Base-by-base conservation (phyloP, 2,797 vertebrate genomes). In the Prunella strophiata region DNA sequence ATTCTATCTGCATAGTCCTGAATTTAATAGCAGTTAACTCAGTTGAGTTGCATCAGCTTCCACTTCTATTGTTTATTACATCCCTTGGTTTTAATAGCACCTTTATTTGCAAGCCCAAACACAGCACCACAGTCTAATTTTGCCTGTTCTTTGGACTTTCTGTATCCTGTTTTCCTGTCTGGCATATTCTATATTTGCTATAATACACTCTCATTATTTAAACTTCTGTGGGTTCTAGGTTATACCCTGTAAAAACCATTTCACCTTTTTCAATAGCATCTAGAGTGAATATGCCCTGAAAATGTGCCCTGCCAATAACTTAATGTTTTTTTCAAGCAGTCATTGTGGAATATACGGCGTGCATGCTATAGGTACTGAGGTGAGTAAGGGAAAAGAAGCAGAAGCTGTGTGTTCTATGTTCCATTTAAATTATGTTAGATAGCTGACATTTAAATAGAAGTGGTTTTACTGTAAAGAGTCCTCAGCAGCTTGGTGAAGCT, bases 401-500 rank as follows among this genome's bases (percentile, higher is more conserved):
- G 47, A 68, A 58, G 7, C 10, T 30, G 3, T 57, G 50, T 63
- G 73, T 78, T 57, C 25, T 71, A 21, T 15, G 23, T 52, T 89
- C 38, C 19, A 47, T 92, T 48, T 61, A 89, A 78, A 72, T n/a
- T 11, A 63, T 1, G 0, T 45, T 62, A 63, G 40, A 40, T 38
- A 29, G 16, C 4, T 84, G 30, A 54, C 70, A 81, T 88, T 93
- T 93, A 83, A 96, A 94, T 34, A 71, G 48, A 82, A 85, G n/a
- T 30, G 23, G 30, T n/a, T 95, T 88, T 67, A 59, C 45, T 84
- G 40, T 43, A 43, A 57, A 30, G 91, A 88, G 78, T 77, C 77
- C 43, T 92, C 92, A 84, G 55, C 75, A 93, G 77, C 68, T 89
- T 89, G 48, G 82, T 93, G 45, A 70, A 80, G 47, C 27, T 90